Base-by-base conservation (phyloP, 1,140 invertebrate genomes). In the Berghia stephanieae region DNA sequence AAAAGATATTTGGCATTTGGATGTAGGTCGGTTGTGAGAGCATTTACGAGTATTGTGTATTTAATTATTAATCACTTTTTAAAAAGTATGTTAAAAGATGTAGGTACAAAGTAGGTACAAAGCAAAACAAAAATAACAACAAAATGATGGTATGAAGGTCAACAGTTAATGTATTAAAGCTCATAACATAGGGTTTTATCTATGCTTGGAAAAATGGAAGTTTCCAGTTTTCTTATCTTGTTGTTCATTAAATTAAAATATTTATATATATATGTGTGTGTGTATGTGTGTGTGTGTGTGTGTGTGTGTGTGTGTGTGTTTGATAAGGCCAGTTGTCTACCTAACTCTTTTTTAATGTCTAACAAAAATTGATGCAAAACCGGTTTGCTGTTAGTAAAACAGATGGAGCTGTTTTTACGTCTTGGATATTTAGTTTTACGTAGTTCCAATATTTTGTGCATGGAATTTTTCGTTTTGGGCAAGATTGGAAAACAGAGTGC, bases 241-340 rank as follows among this genome's bases (percentile, higher is more conserved):
- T 24, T 60, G 55, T 60, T 60, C n/a, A 8, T 8, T 60, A 24
- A 31, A 24, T 24, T 60, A 31, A 24, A 60, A 60, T n/a, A 24
- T n/a, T 24, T n/a, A 24, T n/a, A 60, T n/a, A 31, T n/a, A 60
- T 60, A 31, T 60, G 55, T n/a, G 55, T 60, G 55, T n/a, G 55
- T 24, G 55, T 60, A 6, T 68, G 31, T 16, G 31, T 36, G 66
- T 68, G 66, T 36, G 38, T 68, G 66, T 36, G 66, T 68, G 66
- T 36, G 38, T 36, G 66, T n/a, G 66, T 36, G 66, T 34, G 66
- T 68, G 38, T 34, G 66, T 40, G 66, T 34, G 66, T 68, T 27
- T 68, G 4, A n/a, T 8, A 27, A 10, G 3, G 27, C 6, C 16
- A 10, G 66, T 31, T 6, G 31, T 8, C 55, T 31, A 60, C 6